phyloP scores from a whole-genome alignment of 1,140 invertebrate genomes.

The Lethrus apterus region DNA sequence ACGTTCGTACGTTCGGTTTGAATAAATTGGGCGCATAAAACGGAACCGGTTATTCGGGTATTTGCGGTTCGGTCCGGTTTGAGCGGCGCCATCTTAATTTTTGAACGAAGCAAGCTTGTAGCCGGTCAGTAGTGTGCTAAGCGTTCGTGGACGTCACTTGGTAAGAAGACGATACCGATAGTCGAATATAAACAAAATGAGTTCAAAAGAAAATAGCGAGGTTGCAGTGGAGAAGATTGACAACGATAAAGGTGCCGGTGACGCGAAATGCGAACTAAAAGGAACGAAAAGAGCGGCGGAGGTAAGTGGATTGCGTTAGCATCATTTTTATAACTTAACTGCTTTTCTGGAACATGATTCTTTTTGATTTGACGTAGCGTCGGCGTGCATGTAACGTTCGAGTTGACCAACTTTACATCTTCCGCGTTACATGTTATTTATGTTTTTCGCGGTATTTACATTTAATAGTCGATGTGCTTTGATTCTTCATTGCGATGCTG shows the following conservation, averaged over 20 bases:
- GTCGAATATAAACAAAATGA: slow-evolving; percentile 58
- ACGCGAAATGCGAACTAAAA: slow-evolving; percentile 74
- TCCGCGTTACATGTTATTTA: background rate
- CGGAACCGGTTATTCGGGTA: slow-evolving; percentile 43
- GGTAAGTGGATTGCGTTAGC: slow-evolving; percentile 51
- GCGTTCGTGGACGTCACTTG: slow-evolving; percentile 45
- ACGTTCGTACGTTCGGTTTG: slow-evolving; percentile 6
- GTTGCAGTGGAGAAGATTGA: slow-evolving; percentile 73
- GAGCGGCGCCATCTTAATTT: slow-evolving; percentile 76
- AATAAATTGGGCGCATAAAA: slow-evolving; percentile 8
- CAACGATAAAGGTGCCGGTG: slow-evolving; percentile 60
- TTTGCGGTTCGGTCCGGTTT: slow-evolving; percentile 51
- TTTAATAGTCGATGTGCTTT: slow-evolving; percentile 1
- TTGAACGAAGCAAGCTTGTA: slow-evolving; percentile 61
- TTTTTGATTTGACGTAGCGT: slow-evolving; percentile 9
- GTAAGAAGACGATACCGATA: slow-evolving; percentile 42
- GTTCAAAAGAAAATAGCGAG: slow-evolving; percentile 78
- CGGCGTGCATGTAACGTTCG: background rate
- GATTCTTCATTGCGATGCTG: background rate
- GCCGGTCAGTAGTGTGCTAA: slow-evolving; percentile 55
- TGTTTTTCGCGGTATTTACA: background rate
- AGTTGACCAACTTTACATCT: background rate
- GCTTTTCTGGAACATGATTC: slow-evolving; percentile 9
- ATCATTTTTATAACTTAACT: slow-evolving; percentile 10
- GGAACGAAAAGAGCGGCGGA: slow-evolving; percentile 80